A percentile compares a stretch with the other conserved stretches of the same genome.
Evolutionary conservation across 2,888 invertebrate species (phyloP).

Genomic region (Drosophila paranaensis): DNA sequence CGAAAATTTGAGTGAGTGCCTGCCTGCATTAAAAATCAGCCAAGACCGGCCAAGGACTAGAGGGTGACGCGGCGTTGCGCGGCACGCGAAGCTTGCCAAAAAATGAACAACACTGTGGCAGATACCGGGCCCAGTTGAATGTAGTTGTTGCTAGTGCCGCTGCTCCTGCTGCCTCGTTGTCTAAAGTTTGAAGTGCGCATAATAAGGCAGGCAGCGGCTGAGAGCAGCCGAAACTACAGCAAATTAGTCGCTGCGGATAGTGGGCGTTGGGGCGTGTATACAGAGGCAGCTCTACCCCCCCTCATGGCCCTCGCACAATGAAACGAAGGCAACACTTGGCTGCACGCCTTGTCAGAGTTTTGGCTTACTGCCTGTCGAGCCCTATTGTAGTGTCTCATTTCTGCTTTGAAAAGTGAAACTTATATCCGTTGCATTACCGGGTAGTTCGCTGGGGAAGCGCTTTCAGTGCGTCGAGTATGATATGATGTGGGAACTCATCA

Average conservation of each 20-base stretch:
- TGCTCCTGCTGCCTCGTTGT: constrained; percentile 58
- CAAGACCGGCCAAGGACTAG: constrained; percentile 20
- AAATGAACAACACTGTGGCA: constrained; percentile 74
- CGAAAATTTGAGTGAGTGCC: constrained; percentile 76
- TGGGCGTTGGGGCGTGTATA: constrained; percentile 40
- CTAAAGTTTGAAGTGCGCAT: constrained; percentile 81
- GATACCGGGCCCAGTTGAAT: constrained; percentile 32
- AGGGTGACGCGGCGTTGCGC: constrained; percentile 18
- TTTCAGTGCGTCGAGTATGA: constrained; percentile 12
- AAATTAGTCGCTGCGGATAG: constrained; percentile 74
- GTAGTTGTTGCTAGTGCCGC: constrained; percentile 14
- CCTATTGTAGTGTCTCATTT: constrained; percentile 22
- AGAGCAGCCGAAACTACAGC: constrained; percentile 49
- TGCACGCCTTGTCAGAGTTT: constrained; percentile 1
- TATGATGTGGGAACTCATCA: neutral
- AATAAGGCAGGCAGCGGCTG: constrained; percentile 67
- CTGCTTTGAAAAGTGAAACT: constrained; percentile 66
- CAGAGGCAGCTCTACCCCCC: constrained; percentile 10
- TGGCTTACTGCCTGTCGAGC: constrained; percentile 6
- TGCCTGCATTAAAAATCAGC: constrained; percentile 71
- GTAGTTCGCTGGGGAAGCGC: constrained; percentile 2
- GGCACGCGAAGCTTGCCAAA: constrained; percentile 63
- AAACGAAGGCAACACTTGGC: constrained; percentile 56
- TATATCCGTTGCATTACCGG: constrained; percentile 48
- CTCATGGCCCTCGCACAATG: constrained; percentile 3